These are phyloP conservation scores for Caenorhabditis latens DNA, from an alignment of 1,140 invertebrate genomes.

Conservation along the genomic window DNA sequence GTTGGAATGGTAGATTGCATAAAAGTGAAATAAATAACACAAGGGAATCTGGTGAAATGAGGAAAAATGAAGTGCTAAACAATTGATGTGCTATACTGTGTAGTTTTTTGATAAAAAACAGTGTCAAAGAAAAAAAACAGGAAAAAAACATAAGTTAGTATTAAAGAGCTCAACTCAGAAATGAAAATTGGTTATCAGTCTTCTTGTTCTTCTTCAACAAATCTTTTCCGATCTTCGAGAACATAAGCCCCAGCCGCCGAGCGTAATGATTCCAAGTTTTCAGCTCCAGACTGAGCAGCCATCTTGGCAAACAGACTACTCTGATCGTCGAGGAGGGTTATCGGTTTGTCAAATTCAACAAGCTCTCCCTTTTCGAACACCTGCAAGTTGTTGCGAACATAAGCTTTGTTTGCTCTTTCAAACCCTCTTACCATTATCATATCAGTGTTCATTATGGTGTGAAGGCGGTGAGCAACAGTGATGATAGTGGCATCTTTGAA, in stretches of 20 bases:
- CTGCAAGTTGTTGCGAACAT: conserved; percentile 58
- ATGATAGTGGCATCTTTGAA: conserved; percentile 91
- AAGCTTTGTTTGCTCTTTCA: neutral
- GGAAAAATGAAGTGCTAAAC: neutral
- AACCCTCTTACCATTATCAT: conserved; percentile 24
- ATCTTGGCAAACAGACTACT: conserved; percentile 78
- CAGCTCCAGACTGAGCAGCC: conserved; percentile 63
- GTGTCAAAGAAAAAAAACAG: too few relatives aligned
- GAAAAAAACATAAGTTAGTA: too few relatives aligned
- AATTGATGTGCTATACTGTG: conserved; percentile 2
- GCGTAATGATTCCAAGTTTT: conserved; percentile 26
- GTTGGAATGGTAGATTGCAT: neutral
- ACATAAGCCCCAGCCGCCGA: neutral
- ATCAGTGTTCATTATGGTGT: conserved; percentile 88
- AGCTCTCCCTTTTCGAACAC: conserved; percentile 69
- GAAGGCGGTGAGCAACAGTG: conserved; percentile 93
- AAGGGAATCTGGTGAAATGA: neutral
- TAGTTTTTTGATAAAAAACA: too few relatives aligned
- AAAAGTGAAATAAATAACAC: neutral
- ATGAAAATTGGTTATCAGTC: too few relatives aligned
- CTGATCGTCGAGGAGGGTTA: conserved; percentile 81
- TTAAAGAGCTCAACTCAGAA: too few relatives aligned
- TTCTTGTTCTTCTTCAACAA: neutral
- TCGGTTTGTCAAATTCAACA: conserved; percentile 84
- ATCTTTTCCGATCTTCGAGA: neutral